Evolutionary conservation across 1,140 invertebrate genomes (phyloP), one percentile per base, ranked within the genome.

Genomic region (Pygmarrhopalites habei): DNA sequence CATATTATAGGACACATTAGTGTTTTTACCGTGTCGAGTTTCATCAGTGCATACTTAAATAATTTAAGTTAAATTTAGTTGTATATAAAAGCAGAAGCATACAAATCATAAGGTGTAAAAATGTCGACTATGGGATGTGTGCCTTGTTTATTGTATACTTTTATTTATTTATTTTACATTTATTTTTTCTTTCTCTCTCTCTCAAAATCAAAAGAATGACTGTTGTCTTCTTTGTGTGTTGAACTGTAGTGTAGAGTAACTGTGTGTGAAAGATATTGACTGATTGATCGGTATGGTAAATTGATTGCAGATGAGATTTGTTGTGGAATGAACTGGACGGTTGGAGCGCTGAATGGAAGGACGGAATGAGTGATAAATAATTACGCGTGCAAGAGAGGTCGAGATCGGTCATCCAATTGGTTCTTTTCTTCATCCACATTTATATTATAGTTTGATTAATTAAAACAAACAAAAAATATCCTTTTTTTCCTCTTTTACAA

Each of bases 261-360:
- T 46, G 47, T 58, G 55, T 61, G 64, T 58, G 64, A 65, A 56
- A 39, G 58, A 46, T 39, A 62, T 35, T 66, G 64, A 66, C 30
- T 66, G 64, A 66, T 44, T 56, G 60, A 66, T 62, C 35, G 59
- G 60, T 62, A 57, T 62, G 59, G 64, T 66, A 62, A 61, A 55
- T 65, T 64, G 47, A 58, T 64, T 66, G 44, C 64, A 66, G 64
- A 66, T 66, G 64, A 66, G 64, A 66, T 66, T 56, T 56, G 53
- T 56, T 56, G 29, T 56, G 53, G 53, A 41, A 56, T 56, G 64
- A 60, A 57, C 49, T 62, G 64, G 59, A 58, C 52, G 61, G 59
- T 56, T 58, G 60, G 60, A 62, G 60, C 60, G 60, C 53, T 56
- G 60, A 62, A 55, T 62, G 60, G 51, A 62, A 62, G 60, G 52